Evolutionary conservation across 2,888 invertebrate genomes (phyloP), one percentile per base, ranked within the genome.

Genomic region (Fabriciana adippe): DNA sequence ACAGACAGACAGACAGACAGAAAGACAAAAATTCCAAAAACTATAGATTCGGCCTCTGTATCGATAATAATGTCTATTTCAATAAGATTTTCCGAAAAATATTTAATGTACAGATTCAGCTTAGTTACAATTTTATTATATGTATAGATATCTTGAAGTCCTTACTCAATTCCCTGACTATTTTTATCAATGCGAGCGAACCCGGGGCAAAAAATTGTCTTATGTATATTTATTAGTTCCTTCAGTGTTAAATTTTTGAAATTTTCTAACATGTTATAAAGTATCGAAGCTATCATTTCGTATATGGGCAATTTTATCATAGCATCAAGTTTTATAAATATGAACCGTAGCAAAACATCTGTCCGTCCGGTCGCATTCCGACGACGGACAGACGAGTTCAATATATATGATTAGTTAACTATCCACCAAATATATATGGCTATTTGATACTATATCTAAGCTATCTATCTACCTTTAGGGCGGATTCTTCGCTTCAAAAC

Each of bases 361-460:
- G 79, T 78, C 73, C 66, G 74, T 75, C 74, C 70, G 74, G 75
- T 74, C 68, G 73, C 79, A 79, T 79, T 78, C 79, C 78, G 64
- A 50, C 45, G 57, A 68, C 67, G 65, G 65, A 66, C 65, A 68
- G 66, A 59, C 69, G 61, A 21, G 63, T 64, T 61, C 35, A 51
- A 61, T 61, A 51, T 61, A 61, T 41, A 61, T 55, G 63, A 61
- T 61, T 35, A 35, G 54, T 41, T 54, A 35, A 48, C 18, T 26
- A 48, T 66, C 61, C 60, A 61, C 55, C 50, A 31, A 48, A 48
- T 48, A 15, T 18, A 55, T 55, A 21, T 26, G 14, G 66, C 61
- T 55, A 55, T 41, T 50, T 54, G 1, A 55, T 15, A 11, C 6
- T 21, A 21, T 63, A 14, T 13, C 11, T 57, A 57, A 18, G 6